These are phyloP conservation scores for Sebastes miniatus DNA, from an alignment of 2,797 vertebrate genomes.

Conservation along the genomic window DNA sequence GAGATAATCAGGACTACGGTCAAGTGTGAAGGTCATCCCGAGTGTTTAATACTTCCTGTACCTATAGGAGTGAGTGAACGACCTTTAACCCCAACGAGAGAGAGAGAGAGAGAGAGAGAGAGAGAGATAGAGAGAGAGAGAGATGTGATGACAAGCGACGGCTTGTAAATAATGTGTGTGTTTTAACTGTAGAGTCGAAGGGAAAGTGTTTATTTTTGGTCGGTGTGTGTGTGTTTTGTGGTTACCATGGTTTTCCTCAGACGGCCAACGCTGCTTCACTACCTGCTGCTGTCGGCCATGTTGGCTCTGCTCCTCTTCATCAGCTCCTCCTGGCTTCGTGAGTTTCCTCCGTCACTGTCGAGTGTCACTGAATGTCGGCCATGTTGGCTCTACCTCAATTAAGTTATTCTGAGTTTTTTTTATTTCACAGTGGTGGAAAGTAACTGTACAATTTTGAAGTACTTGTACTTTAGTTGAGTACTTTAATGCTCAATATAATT, in stretches of 20 bases:
- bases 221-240: neutral
- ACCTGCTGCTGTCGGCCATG: slow-evolving; percentile 60
- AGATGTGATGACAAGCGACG: neutral
- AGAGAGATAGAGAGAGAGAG: too few species aligned
- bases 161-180: neutral
- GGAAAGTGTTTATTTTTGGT: neutral
- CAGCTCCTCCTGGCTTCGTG: slow-evolving; percentile 75
- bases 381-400: slow-evolving; percentile 24
- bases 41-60: neutral
- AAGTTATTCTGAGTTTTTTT: too few species aligned
- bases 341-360: slow-evolving; percentile 48
- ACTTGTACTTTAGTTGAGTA: neutral
- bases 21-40: slow-evolving; percentile 31
- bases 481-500: neutral
- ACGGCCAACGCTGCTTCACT: slow-evolving; percentile 27
- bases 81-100: neutral
- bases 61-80: neutral
- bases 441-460: neutral
- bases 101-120: neutral
- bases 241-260: slow-evolving; percentile 50
- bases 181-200: neutral
- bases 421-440: too few species aligned
- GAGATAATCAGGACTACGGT: slow-evolving; percentile 29
- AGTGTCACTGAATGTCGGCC: neutral
- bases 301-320: slow-evolving; percentile 70